A percentile compares a stretch with the other conserved stretches of the same genome.
These are phyloP conservation scores for human DNA, from an alignment of 2,113 vertebrate genomes.

Conservation along the genomic window DNA sequence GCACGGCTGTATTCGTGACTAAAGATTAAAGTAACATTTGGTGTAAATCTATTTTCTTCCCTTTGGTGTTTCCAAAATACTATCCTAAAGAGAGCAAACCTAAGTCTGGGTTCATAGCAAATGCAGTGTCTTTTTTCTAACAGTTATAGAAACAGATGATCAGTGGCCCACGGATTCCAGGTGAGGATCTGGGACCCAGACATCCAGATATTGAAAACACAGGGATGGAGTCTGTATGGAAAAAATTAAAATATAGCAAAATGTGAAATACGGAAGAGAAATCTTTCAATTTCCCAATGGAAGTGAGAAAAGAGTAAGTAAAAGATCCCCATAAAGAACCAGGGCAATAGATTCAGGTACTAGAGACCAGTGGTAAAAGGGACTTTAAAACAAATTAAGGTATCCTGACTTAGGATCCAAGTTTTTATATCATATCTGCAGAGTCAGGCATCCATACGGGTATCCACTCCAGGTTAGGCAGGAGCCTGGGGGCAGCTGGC, in stretches of 20 bases:
- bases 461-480: background rate
- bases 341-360: background rate
- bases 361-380: background rate
- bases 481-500: background rate
- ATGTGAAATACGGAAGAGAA: background rate
- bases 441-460: background rate
- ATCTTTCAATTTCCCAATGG: background rate
- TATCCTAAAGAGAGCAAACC: background rate
- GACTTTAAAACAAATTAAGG: background rate
- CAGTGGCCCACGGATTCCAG: background rate
- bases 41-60: background rate
- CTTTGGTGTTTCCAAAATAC: slow-evolving; percentile 29
- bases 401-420: background rate
- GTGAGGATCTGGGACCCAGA: background rate
- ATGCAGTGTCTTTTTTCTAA: background rate
- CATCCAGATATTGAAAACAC: background rate
- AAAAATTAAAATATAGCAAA: slow-evolving; percentile 3
- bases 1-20: background rate
- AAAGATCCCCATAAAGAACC: background rate
- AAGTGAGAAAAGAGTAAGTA: background rate
- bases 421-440: background rate
- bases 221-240: background rate
- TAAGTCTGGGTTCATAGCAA: background rate
- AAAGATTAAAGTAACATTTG: slow-evolving; percentile 25
- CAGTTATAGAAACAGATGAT: background rate